Evolutionary conservation across 2,888 invertebrate species (phyloP), one percentile per base, ranked within the genome.

Genomic region (Diploptera punctata): DNA sequence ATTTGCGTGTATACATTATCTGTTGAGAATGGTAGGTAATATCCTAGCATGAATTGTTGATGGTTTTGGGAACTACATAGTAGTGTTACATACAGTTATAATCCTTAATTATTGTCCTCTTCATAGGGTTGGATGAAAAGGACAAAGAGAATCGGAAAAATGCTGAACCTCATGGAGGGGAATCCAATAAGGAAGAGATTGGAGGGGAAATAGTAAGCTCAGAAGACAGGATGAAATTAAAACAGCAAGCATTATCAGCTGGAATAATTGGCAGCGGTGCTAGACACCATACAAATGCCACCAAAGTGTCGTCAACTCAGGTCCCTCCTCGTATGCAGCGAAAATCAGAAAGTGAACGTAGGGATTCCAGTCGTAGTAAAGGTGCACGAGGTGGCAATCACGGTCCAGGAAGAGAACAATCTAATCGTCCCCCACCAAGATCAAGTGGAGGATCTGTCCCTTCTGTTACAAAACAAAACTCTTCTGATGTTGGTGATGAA

Each of bases 201-300:
- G 73, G 65, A n/a, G 70, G 71, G 26, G 73, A 73, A 47, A 44
- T 75, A 21, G 52, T 69, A 31, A 74, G 61, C 38, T 54, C 44
- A 47, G 75, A 75, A 77, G 92, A 92, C 77, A 91, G 90, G 81
- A 86, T 85, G 2, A 91, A 90, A 78, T 86, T 87, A 61, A 90
- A 88, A 79, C 90, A 89, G 79, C 88, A 91, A 79, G 87, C 89
- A 1, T 84, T 91, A 19, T 86, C 89, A 49, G 90, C 90, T 43
- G 91, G 91, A n/a, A 86, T 91, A 65, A 86, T 86, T 44, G 87
- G 87, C 16, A 84, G 87, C 43, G 75, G 75, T 5, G 71, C 73
- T 16, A 52, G 82, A 80, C 65, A 78, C 78, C 10, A 82, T 82
- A 73, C 57, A 18, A 54, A 49, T 26, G 65, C 62, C 9, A 67